Percentiles rank a stretch among this genome's conserved stretches.
Conservation (phyloP, 2,113 vertebrate genomes). For the Pyxicephalus adspersus region DNA sequence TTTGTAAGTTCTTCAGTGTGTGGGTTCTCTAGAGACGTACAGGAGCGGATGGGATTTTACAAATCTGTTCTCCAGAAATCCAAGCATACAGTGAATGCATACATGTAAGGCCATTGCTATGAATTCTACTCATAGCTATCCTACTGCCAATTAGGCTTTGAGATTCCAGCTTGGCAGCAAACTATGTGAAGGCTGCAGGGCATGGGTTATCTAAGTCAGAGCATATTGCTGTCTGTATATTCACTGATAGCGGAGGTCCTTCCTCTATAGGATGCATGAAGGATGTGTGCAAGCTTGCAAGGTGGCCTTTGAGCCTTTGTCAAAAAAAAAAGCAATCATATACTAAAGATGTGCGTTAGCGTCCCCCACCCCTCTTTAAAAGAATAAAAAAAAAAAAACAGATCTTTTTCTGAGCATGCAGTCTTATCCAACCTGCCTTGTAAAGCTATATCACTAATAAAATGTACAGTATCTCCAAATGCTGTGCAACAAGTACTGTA, state of each 20-base stretch:
- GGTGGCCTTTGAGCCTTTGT: conserved; percentile 23
- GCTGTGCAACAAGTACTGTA: not conserved
- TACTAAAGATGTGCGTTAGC: not conserved
- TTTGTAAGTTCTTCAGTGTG: conserved; percentile 26
- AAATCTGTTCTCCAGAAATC: conserved; percentile 34
- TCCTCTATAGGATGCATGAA: conserved; percentile 2
- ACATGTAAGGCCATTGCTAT: conserved; percentile 5
- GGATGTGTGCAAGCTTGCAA: not conserved
- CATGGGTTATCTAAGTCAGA: conserved; percentile 34
- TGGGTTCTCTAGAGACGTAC: conserved; percentile 20
- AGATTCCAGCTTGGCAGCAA: conserved; percentile 24
- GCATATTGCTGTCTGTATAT: not conserved
- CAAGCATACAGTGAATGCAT: not conserved
- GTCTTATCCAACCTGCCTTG: not conserved
- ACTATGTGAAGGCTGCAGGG: conserved; percentile 23
- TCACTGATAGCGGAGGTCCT: not conserved
- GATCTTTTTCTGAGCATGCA: not conserved
- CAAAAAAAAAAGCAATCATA: not conserved
- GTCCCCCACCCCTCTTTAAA: not conserved
- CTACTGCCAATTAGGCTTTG: conserved; percentile 42
- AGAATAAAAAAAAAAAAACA: not conserved
- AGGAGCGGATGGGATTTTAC: not conserved
- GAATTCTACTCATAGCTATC: conserved; percentile 19
- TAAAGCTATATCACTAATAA: not conserved
- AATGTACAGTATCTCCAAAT: not conserved